Percentiles rank a stretch among this genome's conserved stretches.
phyloP scores from a whole-genome alignment of 2,888 invertebrate genomes.

The Neoscelio sp. region DNA sequence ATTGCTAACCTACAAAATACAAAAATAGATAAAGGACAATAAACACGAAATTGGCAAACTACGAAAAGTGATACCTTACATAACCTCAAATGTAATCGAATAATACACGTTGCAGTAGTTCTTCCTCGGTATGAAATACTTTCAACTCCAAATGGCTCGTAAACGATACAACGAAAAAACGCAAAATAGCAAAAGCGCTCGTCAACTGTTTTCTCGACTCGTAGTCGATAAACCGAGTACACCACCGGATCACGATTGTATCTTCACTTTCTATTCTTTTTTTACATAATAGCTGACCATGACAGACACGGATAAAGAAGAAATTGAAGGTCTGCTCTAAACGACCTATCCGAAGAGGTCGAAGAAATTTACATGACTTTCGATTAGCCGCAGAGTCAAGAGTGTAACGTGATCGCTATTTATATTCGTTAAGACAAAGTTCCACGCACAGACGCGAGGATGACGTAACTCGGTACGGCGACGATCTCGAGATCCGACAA shows the following conservation, averaged over 20 bases:
- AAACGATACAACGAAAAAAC: too few relatives aligned
- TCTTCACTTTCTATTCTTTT: constrained; percentile 44
- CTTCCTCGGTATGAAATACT: too few relatives aligned
- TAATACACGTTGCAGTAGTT: too few relatives aligned
- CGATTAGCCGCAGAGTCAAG: constrained; percentile 48
- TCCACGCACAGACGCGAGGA: constrained; percentile 42
- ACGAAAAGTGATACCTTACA: too few relatives aligned
- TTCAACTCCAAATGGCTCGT: too few relatives aligned
- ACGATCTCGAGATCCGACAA: constrained; percentile 29
- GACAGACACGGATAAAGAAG: constrained; percentile 39
- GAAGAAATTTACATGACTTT: constrained; percentile 59
- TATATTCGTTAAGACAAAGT: constrained; percentile 57
- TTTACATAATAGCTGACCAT: constrained; percentile 44
- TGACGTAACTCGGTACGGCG: constrained; percentile 40
- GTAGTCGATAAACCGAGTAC: constrained; percentile 28
- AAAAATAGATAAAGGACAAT: too few relatives aligned
- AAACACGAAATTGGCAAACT: too few relatives aligned
- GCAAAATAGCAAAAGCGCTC: background rate
- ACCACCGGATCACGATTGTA: constrained; percentile 8
- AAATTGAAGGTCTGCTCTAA: constrained; percentile 50
- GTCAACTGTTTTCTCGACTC: constrained; percentile 16
- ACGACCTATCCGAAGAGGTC: constrained; percentile 35
- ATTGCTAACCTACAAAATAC: too few relatives aligned
- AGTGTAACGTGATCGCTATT: constrained; percentile 52
- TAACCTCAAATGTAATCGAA: too few relatives aligned